Evolutionary conservation across 2,113 vertebrate genomes (phyloP).

Genomic region (Dermatemys mawii): DNA sequence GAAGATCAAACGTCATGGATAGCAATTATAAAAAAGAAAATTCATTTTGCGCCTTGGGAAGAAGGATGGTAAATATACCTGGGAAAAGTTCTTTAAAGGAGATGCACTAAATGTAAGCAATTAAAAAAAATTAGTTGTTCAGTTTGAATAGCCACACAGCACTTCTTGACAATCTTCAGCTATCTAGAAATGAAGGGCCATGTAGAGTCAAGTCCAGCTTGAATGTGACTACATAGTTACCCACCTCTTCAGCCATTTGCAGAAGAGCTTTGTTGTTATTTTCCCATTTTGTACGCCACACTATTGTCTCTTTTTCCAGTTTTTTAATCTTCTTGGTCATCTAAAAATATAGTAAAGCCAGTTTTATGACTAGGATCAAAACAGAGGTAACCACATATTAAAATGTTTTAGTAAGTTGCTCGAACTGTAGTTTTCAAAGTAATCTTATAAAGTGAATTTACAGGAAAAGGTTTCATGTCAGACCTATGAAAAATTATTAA

Average conservation of each 20-base stretch:
- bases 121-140: too few relatives aligned
- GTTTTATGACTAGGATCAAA: neutral
- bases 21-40: neutral
- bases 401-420: neutral
- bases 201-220: neutral
- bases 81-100: neutral
- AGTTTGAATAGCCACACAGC: neutral
- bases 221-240: neutral
- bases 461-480: neutral
- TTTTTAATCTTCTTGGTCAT: constrained; percentile 99
- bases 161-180: neutral
- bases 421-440: neutral
- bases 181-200: neutral
- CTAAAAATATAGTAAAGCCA: constrained; percentile 70
- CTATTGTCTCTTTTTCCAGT: constrained; percentile 96
- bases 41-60: neutral
- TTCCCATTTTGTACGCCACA: constrained; percentile 99
- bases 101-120: neutral
- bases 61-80: neutral
- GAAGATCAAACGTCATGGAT: neutral
- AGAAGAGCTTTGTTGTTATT: constrained; percentile 97
- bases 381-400: accelerated
- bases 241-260: constrained; percentile 99
- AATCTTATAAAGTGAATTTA: neutral
- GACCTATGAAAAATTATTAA: neutral